A percentile compares a stretch with the other conserved stretches of the same genome.
Conservation (phyloP, 2,113 vertebrate genomes). For the Orthonyx spaldingii region DNA sequence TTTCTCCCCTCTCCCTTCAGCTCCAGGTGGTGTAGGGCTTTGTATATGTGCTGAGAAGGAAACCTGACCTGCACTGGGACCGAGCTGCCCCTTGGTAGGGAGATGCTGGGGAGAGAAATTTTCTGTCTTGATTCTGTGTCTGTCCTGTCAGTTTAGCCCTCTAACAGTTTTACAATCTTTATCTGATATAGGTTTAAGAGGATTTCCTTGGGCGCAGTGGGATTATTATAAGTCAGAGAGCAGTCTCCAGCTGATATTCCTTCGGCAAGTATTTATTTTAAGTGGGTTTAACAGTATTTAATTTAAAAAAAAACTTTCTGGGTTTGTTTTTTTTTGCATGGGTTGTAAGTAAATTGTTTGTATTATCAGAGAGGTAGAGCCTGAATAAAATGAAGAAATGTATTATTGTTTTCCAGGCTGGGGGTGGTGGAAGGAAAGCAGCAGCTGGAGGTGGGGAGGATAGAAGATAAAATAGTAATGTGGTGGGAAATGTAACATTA, state of each 20-base stretch:
- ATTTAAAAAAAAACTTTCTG: background rate
- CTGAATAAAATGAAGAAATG: background rate
- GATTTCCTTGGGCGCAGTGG: constrained; percentile 52
- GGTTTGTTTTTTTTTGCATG: background rate
- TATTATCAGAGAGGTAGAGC: background rate
- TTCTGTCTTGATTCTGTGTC: constrained; percentile 13
- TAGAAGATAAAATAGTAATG: constrained; percentile 17
- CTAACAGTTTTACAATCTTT: constrained; percentile 67
- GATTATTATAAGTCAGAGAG: constrained; percentile 63
- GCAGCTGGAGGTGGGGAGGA: constrained; percentile 17
- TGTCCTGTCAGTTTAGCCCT: constrained; percentile 40
- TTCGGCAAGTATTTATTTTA: constrained; percentile 59
- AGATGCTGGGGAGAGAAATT: background rate
- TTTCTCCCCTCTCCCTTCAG: background rate
- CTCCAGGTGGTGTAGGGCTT: background rate
- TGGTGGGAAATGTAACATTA: background rate
- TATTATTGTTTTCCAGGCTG: background rate
- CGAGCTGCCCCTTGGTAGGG: background rate
- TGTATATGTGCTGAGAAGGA: background rate
- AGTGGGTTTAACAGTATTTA: constrained; percentile 64
- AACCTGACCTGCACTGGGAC: background rate
- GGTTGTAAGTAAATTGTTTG: constrained; percentile 39
- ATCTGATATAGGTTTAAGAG: constrained; percentile 67
- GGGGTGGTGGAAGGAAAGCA: background rate
- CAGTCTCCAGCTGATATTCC: constrained; percentile 60